Evolutionary conservation across 2,797 vertebrate genomes (phyloP).

Genomic region (Mallotus villosus): DNA sequence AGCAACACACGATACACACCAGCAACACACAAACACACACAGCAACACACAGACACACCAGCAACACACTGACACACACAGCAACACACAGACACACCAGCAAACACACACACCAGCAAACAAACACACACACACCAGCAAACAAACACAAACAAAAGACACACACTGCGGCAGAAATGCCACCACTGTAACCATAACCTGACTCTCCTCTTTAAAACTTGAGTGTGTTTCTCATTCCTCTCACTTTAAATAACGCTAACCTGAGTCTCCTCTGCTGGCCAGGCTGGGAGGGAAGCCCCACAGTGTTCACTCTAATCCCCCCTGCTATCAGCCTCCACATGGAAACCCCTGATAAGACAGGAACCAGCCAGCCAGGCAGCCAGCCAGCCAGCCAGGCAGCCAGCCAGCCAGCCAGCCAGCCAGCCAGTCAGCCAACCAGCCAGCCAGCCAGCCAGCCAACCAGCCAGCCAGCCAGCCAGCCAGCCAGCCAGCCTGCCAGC

Average conservation of each 20-base stretch:
- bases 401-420: not conserved
- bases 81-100: not conserved
- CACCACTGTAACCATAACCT: not conserved
- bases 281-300: slow-evolving; percentile 8
- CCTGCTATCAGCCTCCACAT: slow-evolving; percentile 4
- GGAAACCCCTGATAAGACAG: not conserved
- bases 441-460: not conserved
- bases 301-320: slow-evolving; percentile 29
- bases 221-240: too few species aligned
- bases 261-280: not conserved
- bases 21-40: slow-evolving; percentile 9
- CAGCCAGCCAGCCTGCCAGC: not conserved
- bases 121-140: slow-evolving; percentile 5
- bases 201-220: not conserved
- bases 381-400: too few species aligned
- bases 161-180: not conserved
- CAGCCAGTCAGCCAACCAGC: too few species aligned
- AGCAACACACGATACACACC: not conserved
- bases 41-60: not conserved
- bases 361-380: not conserved
- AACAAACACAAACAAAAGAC: slow-evolving; percentile 12
- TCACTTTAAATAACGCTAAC: too few species aligned
- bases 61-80: not conserved
- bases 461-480: not conserved
- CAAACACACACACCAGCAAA: slow-evolving; percentile 14